Evolutionary conservation across 1,140 invertebrate species (phyloP).

Genomic region (Listronotus bonariensis): DNA sequence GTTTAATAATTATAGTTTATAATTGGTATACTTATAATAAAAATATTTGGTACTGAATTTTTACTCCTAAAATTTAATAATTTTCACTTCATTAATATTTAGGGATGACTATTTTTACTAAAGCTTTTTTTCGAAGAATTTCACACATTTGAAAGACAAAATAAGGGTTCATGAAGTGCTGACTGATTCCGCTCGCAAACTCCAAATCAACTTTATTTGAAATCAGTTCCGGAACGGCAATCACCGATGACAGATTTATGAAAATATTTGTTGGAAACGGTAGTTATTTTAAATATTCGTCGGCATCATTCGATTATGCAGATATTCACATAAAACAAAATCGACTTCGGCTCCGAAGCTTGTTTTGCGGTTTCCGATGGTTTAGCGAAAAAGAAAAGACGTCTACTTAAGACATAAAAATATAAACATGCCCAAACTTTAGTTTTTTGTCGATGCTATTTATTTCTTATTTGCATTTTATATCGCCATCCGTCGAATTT

Average conservation of each 20-base stretch:
- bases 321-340: slow-evolving; percentile 50
- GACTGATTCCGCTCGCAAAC: slow-evolving; percentile 1
- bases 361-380: slow-evolving; percentile 38
- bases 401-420: slow-evolving; percentile 31
- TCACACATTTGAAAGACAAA: slow-evolving; percentile 1
- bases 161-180: neutral
- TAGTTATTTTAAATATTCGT: slow-evolving; percentile 57
- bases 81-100: too few relatives aligned
- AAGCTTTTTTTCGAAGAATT: too few relatives aligned
- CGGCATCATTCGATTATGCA: slow-evolving; percentile 57
- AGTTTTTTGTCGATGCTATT: slow-evolving; percentile 22
- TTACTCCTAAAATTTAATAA: too few relatives aligned
- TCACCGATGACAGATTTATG: slow-evolving; percentile 57
- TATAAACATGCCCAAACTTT: slow-evolving; percentile 16
- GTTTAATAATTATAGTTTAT: too few relatives aligned
- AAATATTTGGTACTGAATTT: too few relatives aligned
- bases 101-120: too few relatives aligned
- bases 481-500: slow-evolving; percentile 13
- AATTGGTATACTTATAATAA: too few relatives aligned
- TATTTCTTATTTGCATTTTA: slow-evolving; percentile 23
- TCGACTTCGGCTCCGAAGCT: slow-evolving; percentile 24
- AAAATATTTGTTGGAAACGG: slow-evolving; percentile 57
- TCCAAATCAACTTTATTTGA: slow-evolving; percentile 38
- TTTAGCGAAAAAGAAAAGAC: slow-evolving; percentile 29
- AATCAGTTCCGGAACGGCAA: slow-evolving; percentile 52